These are phyloP conservation scores for Acanthornis magna DNA, from an alignment of 2,797 vertebrate species.

Conservation along the genomic window DNA sequence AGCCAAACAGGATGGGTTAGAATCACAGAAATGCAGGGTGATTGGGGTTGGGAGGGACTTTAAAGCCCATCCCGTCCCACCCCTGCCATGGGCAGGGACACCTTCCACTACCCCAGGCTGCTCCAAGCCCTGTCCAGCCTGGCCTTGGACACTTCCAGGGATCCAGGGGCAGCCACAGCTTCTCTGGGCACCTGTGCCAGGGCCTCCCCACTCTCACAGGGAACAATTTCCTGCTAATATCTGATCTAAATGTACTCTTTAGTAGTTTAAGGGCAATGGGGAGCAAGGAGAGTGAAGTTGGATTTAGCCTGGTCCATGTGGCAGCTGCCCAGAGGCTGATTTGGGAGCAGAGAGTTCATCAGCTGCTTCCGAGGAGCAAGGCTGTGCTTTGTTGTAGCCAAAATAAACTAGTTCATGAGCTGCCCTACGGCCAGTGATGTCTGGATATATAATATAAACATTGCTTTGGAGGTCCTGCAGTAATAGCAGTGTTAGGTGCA, in stretches of 20 bases:
- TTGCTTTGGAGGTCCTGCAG: neutral
- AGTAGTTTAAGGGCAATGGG: too few species aligned
- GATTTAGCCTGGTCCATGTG: fast-evolving
- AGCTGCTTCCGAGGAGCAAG: neutral
- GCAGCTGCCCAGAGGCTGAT: neutral
- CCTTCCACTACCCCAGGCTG: neutral
- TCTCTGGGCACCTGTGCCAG: neutral
- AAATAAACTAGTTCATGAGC: neutral
- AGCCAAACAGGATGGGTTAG: fast-evolving
- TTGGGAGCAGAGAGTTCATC: neutral
- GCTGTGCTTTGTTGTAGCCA: neutral
- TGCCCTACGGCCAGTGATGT: neutral
- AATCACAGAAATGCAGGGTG: neutral
- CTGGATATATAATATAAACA: neutral
- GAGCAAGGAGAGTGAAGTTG: neutral
- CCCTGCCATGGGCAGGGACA: neutral
- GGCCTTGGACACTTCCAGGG: neutral
- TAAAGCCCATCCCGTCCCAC: fast-evolving
- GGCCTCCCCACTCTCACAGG: fast-evolving
- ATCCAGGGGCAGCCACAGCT: neutral
- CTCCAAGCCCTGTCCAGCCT: too few species aligned
- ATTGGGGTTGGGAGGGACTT: neutral
- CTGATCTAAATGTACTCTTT: too few species aligned
- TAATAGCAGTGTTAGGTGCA: neutral
- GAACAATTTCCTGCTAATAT: neutral